phyloP scores from a whole-genome alignment of 2,888 invertebrate species.

The Magallana nippona region DNA sequence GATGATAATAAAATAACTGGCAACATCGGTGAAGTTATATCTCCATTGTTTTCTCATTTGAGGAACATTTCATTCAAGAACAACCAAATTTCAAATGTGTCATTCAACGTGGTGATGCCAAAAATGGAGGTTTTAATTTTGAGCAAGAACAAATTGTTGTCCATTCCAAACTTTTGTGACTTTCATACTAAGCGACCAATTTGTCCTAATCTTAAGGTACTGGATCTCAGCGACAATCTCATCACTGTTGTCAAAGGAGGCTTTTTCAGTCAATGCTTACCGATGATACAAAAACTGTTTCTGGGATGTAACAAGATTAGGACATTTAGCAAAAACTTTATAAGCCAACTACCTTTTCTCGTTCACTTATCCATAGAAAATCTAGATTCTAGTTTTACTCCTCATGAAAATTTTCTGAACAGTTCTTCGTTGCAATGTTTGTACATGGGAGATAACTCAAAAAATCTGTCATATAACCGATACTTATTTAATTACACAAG shows the following conservation, averaged over 20 bases:
- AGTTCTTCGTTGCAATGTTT: neutral
- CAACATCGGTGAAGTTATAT: neutral
- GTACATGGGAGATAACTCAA: slow-evolving; percentile 4
- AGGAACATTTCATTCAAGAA: neutral
- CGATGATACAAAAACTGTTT: neutral
- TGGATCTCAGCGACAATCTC: slow-evolving; percentile 22
- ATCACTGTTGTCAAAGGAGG: neutral
- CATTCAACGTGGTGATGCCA: neutral
- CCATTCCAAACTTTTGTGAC: slow-evolving; percentile 27
- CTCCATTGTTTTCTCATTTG: neutral
- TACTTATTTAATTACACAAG: slow-evolving; percentile 40
- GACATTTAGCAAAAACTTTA: slow-evolving; percentile 35
- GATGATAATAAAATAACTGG: slow-evolving; percentile 16
- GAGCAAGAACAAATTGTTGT: neutral
- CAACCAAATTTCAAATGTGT: neutral
- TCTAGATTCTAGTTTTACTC: neutral
- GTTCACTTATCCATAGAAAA: neutral
- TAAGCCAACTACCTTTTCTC: slow-evolving; percentile 32
- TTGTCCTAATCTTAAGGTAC: slow-evolving; percentile 15
- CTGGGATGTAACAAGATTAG: slow-evolving; percentile 35
- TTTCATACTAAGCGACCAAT: neutral
- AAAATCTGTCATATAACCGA: neutral
- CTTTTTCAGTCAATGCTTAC: slow-evolving; percentile 7
- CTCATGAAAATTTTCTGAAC: neutral
- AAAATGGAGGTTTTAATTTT: neutral